Base-by-base conservation (phyloP, 2,797 vertebrate genomes). In the Crax fasciolata region DNA sequence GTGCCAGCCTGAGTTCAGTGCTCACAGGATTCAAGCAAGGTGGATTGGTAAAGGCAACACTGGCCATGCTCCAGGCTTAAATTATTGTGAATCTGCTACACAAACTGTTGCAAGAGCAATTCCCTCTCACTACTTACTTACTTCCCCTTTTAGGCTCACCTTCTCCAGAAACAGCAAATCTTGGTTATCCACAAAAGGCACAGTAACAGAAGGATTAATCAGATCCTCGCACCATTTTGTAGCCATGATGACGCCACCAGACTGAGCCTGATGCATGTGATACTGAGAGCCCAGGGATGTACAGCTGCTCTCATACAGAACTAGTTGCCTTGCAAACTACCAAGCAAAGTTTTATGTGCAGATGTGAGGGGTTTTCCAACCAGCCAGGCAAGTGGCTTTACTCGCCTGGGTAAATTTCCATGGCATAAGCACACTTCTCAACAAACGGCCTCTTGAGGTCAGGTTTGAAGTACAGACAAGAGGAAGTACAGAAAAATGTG, bases 241-340 rank as follows among this genome's bases (percentile, higher is more conserved):
- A 84, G 52, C 48, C 58, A 15, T n/a, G 11, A 13, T 10, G 71
- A 46, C 32, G 7, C 32, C 9, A 20, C 24, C 3, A 44, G 49
- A 6, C 41, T 1, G 10, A 63, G 63, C 63, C 35, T 18, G 13
- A 46, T 9, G 6, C 41, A 7, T 2, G 0, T 8, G 5, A 2
- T 23, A 6, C 4, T 1, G 1, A 6, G 38, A 21, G 58, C 39
- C 15, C 3, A 0, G 18, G 21, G 32, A 32, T 1, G 6, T 1
- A 48, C 30, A 10, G 78, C 39, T 38, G 27, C 52, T 25, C 38
- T 24, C 23, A 0, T 5, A 27, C 21, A 17, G 21, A 59, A 23
- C 23, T 9, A 8, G 17, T 8, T 68, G 62, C 49, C 39, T 63
- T 43, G 32, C 67, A 43, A 67, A 63, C 1, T 3, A 11, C 39